phyloP scores from a whole-genome alignment of 2,888 invertebrate genomes.

The Cantharis flavilabris region DNA sequence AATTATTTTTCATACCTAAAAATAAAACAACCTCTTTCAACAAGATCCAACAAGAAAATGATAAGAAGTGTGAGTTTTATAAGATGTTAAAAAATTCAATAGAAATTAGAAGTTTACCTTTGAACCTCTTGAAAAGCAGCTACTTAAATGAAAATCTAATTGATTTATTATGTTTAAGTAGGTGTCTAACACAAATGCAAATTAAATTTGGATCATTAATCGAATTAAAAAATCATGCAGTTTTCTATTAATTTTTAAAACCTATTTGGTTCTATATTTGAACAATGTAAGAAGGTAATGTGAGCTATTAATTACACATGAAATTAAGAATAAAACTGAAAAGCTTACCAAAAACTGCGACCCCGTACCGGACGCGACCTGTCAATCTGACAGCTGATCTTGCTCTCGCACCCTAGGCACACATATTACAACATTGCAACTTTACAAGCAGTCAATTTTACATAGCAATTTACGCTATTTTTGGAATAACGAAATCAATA shows the following conservation, averaged over 20 bases:
- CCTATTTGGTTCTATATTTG: neutral
- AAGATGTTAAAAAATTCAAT: neutral
- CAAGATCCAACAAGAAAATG: neutral
- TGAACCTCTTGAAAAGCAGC: neutral
- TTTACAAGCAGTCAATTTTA: neutral
- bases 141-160: neutral
- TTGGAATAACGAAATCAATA: neutral
- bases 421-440: neutral
- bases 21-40: conserved; percentile 14
- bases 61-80: no score
- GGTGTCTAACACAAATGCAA: neutral
- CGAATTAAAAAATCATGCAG: neutral
- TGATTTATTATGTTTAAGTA: neutral
- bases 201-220: neutral
- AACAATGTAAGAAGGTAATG: neutral
- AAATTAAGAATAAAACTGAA: neutral
- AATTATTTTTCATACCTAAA: conserved; percentile 50
- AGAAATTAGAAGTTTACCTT: neutral
- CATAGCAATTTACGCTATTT: neutral
- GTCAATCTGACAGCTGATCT: neutral
- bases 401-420: neutral
- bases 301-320: neutral
- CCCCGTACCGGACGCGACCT: neutral
- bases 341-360: neutral
- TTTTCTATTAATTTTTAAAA: neutral